A percentile compares a stretch with the other conserved stretches of the same genome.
Evolutionary conservation across 2,113 vertebrate genomes (phyloP).

Genomic region (Vidua macroura): DNA sequence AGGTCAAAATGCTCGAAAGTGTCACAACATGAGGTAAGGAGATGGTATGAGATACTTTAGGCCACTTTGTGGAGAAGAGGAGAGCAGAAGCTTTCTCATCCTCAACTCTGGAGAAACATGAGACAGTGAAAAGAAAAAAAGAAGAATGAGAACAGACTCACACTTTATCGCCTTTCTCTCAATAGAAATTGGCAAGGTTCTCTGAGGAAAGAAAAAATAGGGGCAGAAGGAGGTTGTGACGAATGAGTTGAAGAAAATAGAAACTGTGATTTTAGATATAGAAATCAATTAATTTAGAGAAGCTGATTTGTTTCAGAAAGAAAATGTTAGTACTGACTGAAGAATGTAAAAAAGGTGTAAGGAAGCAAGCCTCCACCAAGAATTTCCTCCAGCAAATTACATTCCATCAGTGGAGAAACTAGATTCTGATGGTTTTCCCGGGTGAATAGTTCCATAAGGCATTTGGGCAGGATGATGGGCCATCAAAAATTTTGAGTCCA

Average conservation of each 20-base stretch:
- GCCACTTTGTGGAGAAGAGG: not conserved
- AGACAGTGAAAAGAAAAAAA: not conserved
- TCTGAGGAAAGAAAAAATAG: not conserved
- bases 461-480: not conserved
- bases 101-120: accelerated
- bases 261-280: not conserved
- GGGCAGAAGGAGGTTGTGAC: not conserved
- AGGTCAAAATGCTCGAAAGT: not conserved
- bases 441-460: not conserved
- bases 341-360: not conserved
- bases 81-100: not conserved
- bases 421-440: not conserved
- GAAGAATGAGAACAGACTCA: not conserved
- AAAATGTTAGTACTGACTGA: not conserved
- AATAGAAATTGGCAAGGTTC: not conserved
- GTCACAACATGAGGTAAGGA: not conserved
- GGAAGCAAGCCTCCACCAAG: not conserved
- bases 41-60: not conserved
- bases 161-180: not conserved
- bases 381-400: not conserved
- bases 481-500: not conserved
- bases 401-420: not conserved
- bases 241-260: not conserved
- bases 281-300: constrained; percentile 20
- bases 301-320: not conserved